Evolutionary conservation across 1,140 invertebrate genomes (phyloP), one percentile per base, ranked within the genome.

Genomic region (Lucilia sericata): DNA sequence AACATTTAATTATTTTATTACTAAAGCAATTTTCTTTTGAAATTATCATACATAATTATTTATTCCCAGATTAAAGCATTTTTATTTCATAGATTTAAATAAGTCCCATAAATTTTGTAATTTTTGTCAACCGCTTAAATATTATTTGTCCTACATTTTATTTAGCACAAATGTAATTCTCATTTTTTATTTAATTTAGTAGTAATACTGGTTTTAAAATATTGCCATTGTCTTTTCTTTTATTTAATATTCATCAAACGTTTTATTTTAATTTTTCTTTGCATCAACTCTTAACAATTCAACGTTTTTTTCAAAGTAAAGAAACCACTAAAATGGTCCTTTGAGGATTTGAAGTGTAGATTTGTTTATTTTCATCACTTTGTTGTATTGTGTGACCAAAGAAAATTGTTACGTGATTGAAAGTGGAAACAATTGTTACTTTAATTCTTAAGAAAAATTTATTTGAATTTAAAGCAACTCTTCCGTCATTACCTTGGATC

Each of bases 191-290:
- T 55, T 55, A 55, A 55, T 55, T 55, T 55, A 14, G 1, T 55
- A 1, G 25, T 30, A 30, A 30, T 55, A 4, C 51, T 55, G 17
- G 4, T n/a, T 12, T 8, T 7, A 55, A 13, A 55, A 55, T n/a
- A 55, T 17, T 55, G 9, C 5, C 17, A 55, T 55, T n/a, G 51
- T n/a, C 51, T 55, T 30, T 17, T 17, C 0, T 55, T 21, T 19
- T n/a, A 70, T 70, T 70, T 70, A 19, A 21, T 70, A 70, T 70
- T 70, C 65, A 70, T 70, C 65, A 70, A 70, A 70, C 65, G 65
- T 70, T 21, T 70, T 70, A 10, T 70, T 10, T 10, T 70, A 70
- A 70, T 70, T 70, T 70, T 19, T 70, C 12, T 7, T 25, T 21
- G 0, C 5, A 1, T 9, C 1, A 7, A 21, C 21, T 12, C 10